phyloP scores from a whole-genome alignment of 2,113 vertebrate species.

The Indicator maculatus region DNA sequence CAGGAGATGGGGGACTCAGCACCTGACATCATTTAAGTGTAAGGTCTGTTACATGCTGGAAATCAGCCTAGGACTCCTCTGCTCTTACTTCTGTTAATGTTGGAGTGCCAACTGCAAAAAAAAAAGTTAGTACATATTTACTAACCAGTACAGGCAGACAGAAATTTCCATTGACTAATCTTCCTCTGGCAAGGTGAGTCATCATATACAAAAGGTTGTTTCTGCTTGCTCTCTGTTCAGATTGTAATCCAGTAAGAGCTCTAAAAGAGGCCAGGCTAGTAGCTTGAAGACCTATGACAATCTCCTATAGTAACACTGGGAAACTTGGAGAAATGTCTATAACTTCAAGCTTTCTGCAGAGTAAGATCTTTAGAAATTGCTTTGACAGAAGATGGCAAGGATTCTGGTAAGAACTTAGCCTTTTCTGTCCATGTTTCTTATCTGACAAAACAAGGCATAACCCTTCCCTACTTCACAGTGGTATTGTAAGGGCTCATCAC shows the following conservation, averaged over 20 bases:
- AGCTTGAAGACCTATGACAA: neutral
- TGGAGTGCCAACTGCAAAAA: constrained; percentile 15
- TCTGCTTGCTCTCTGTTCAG: neutral
- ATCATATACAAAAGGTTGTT: neutral
- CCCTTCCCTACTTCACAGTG: neutral
- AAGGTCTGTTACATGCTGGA: constrained; percentile 25
- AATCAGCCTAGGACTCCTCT: constrained; percentile 49
- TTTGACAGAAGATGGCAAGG: constrained; percentile 45
- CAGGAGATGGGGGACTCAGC: neutral
- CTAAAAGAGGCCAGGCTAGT: neutral
- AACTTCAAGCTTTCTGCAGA: constrained; percentile 10
- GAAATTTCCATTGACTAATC: constrained; percentile 39
- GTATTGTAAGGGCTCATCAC: neutral
- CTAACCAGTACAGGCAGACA: constrained; percentile 8
- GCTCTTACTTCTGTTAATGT: neutral
- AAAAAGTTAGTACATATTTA: neutral
- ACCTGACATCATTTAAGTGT: neutral
- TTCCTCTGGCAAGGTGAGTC: constrained; percentile 26
- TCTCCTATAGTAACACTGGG: neutral
- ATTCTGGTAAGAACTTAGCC: constrained; percentile 42
- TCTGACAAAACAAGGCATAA: constrained; percentile 44
- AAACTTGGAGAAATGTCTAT: neutral
- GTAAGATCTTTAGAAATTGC: constrained; percentile 27
- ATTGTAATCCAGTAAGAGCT: neutral
- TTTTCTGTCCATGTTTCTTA: constrained; percentile 6